Percentiles rank a stretch among this genome's conserved stretches.
phyloP scores from a whole-genome alignment of 2,888 invertebrate genomes.

The Diachrysia chrysitis region DNA sequence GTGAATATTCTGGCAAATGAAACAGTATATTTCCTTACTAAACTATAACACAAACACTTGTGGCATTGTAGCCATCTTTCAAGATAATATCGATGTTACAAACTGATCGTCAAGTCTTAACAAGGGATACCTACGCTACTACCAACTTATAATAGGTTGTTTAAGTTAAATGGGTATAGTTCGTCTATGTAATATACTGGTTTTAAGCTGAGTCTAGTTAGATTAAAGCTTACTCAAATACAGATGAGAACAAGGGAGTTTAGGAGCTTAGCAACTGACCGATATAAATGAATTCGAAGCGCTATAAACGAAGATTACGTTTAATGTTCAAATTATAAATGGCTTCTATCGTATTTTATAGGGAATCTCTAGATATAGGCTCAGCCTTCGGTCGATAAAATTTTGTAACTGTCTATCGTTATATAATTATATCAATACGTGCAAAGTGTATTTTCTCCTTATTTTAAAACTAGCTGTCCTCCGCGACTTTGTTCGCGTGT shows the following conservation, averaged over 20 bases:
- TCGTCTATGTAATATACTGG: too few relatives aligned
- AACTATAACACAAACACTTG: background rate
- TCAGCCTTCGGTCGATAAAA: background rate
- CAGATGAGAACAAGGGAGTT: too few relatives aligned
- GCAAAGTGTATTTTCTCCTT: too few relatives aligned
- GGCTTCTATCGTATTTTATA: background rate
- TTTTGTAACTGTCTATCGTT: background rate
- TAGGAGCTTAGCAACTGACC: too few relatives aligned
- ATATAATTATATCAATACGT: too few relatives aligned
- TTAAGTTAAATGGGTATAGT: too few relatives aligned
- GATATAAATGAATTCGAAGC: background rate
- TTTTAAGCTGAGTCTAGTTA: too few relatives aligned
- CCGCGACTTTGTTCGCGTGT: too few relatives aligned
- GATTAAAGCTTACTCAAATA: too few relatives aligned
- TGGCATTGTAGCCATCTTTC: background rate
- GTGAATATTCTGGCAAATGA: slow-evolving; percentile 11
- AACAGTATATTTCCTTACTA: background rate
- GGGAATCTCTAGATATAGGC: background rate
- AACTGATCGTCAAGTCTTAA: background rate
- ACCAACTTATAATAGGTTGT: too few relatives aligned
- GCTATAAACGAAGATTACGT: background rate
- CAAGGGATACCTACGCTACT: background rate
- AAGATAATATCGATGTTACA: background rate
- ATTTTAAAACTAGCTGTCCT: too few relatives aligned
- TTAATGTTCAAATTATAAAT: background rate